A percentile compares a stretch with the other conserved stretches of the same genome.
Conservation (phyloP, 2,888 invertebrate genomes). For the Macaria notata region DNA sequence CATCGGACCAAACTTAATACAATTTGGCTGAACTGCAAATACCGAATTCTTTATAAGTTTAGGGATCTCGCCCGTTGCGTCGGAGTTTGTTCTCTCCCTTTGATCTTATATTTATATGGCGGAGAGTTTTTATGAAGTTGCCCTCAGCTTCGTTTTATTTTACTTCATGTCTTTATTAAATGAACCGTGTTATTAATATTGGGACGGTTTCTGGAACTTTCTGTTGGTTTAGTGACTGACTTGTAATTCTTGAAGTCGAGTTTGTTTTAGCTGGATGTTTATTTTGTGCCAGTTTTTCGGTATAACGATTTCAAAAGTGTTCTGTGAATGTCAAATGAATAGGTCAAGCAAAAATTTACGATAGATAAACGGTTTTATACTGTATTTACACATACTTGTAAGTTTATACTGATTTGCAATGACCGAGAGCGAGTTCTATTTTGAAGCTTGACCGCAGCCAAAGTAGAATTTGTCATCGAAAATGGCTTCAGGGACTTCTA, state of each 20-base stretch:
- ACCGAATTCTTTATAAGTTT: constrained; percentile 49
- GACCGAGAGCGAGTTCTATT: no score
- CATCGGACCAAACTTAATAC: constrained; percentile 43
- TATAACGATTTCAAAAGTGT: no score
- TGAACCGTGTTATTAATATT: constrained; percentile 30
- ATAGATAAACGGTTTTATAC: no score
- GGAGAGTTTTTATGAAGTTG: constrained; percentile 47
- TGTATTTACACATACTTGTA: no score
- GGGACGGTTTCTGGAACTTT: constrained; percentile 19
- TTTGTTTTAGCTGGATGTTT: not conserved
- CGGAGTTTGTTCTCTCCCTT: constrained; percentile 37
- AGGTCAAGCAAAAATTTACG: no score
- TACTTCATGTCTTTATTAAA: constrained; percentile 46
- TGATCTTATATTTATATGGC: constrained; percentile 56
- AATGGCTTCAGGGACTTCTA: no score
- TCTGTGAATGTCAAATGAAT: no score
- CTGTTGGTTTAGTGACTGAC: constrained; percentile 12
- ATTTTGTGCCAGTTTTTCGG: not conserved
- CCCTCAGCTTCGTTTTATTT: constrained; percentile 45
- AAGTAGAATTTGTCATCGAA: no score
- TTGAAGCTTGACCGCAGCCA: no score
- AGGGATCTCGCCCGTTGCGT: constrained; percentile 24
- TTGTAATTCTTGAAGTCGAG: constrained; percentile 1
- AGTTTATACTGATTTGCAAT: no score
- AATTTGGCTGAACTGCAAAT: constrained; percentile 43